These are phyloP conservation scores for Macrobrachium nipponense DNA, from an alignment of 1,140 invertebrate species.

Conservation along the genomic window DNA sequence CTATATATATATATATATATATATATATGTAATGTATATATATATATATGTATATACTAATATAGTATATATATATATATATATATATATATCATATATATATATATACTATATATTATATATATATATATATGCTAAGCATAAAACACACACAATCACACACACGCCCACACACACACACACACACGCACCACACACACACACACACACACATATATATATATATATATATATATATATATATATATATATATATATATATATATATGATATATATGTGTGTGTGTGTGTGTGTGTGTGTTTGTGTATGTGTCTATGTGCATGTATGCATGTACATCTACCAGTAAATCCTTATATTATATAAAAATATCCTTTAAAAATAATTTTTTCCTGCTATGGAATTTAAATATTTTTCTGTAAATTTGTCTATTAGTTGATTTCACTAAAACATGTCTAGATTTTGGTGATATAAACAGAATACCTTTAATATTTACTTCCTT, in stretches of 20 bases:
- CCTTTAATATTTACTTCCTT: too few species aligned
- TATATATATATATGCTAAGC: constrained; percentile 8
- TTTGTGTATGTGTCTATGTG: neutral
- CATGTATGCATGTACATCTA: constrained; percentile 5
- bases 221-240: neutral
- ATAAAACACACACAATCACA: too few species aligned
- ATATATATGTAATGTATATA: too few species aligned
- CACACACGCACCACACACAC: neutral
- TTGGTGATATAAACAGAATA: too few species aligned
- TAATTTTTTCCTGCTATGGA: too few species aligned
- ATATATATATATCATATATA: constrained; percentile 26
- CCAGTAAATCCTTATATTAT: too few species aligned
- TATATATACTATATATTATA: neutral
- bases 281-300: constrained; percentile 19
- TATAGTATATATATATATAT: constrained; percentile 10
- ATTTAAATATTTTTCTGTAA: too few species aligned
- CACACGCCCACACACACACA: neutral
- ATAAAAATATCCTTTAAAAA: too few species aligned
- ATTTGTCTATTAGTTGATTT: too few species aligned
- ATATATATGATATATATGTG: constrained; percentile 28
- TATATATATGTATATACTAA: too few species aligned
- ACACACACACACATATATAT: neutral
- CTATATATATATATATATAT: neutral
- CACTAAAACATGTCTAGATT: too few species aligned
- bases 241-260: constrained; percentile 7